Evolutionary conservation across 37 sponge, comb jelly and placozoan species (phyloP).

Genomic region (Chondrosia reniformis): DNA sequence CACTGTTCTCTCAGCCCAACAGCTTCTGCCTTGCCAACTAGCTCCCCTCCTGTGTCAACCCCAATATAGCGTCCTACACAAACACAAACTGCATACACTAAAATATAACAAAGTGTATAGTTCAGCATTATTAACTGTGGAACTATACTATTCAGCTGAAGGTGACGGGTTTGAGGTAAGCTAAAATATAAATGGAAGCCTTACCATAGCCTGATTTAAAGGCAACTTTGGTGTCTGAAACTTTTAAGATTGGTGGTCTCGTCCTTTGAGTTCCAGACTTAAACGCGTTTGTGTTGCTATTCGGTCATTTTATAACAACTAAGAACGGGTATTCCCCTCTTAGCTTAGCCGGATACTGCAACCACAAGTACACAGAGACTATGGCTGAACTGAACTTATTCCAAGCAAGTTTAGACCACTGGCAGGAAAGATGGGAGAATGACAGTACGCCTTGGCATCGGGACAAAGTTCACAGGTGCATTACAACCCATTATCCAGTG

Average conservation of each 20-base stretch:
- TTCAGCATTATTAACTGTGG: not conserved
- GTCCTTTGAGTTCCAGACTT: constrained; percentile 50
- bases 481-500: too few species aligned
- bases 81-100: not conserved
- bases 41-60: constrained; percentile 62
- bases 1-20: constrained; percentile 70
- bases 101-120: not conserved
- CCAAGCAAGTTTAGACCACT: too few species aligned
- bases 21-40: constrained; percentile 69
- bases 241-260: constrained; percentile 38
- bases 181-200: too few species aligned
- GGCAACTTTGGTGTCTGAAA: constrained; percentile 64
- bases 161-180: too few species aligned
- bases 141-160: not conserved
- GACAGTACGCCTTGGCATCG: too few species aligned
- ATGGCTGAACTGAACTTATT: too few species aligned
- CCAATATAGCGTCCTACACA: constrained; percentile 53
- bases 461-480: too few species aligned
- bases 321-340: too few species aligned
- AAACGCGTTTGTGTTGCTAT: constrained; percentile 27
- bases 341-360: too few species aligned
- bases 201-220: constrained; percentile 73
- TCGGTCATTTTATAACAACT: constrained; percentile 14
- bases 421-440: too few species aligned
- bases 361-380: too few species aligned